phyloP scores from a whole-genome alignment of 2,113 vertebrate genomes.

The Ciconia maguari region DNA sequence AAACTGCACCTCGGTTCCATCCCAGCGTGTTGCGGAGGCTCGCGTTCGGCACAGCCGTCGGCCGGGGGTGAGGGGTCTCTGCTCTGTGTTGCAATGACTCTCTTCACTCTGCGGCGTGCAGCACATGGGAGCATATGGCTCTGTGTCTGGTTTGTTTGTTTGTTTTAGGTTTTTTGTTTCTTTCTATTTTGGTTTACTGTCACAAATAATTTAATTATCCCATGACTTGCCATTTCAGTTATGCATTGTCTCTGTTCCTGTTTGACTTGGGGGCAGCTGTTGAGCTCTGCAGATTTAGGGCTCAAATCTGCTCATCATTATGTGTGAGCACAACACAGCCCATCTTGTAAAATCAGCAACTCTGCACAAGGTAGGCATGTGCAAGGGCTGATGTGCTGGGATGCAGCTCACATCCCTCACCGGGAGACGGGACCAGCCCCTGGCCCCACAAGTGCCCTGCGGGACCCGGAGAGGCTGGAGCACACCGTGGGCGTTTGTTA shows the following conservation, averaged over 20 bases:
- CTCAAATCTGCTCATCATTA: slow-evolving; percentile 62
- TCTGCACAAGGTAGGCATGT: not conserved
- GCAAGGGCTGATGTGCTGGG: not conserved
- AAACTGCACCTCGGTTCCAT: accelerated
- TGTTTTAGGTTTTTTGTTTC: slow-evolving; percentile 68
- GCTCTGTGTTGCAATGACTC: not conserved
- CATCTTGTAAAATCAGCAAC: not conserved
- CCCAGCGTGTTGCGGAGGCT: accelerated
- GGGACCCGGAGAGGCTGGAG: not conserved
- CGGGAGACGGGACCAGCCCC: not conserved
- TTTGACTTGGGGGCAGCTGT: slow-evolving; percentile 69
- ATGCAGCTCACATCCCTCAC: not conserved
- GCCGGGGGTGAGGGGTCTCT: not conserved
- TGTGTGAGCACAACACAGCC: slow-evolving; percentile 6
- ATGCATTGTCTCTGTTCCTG: slow-evolving; percentile 71
- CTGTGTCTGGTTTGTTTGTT: slow-evolving; percentile 69
- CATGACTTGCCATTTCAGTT: slow-evolving; percentile 69
- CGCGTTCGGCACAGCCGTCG: accelerated
- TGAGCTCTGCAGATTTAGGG: slow-evolving; percentile 66
- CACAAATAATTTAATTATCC: slow-evolving; percentile 74
- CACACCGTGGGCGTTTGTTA: accelerated
- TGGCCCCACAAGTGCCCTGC: accelerated
- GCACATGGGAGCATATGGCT: slow-evolving; percentile 64
- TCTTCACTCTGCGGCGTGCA: not conserved
- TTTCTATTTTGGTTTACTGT: slow-evolving; percentile 73